Evolutionary conservation across 2,113 vertebrate genomes (phyloP).

Genomic region (Ammodytes marinus): DNA sequence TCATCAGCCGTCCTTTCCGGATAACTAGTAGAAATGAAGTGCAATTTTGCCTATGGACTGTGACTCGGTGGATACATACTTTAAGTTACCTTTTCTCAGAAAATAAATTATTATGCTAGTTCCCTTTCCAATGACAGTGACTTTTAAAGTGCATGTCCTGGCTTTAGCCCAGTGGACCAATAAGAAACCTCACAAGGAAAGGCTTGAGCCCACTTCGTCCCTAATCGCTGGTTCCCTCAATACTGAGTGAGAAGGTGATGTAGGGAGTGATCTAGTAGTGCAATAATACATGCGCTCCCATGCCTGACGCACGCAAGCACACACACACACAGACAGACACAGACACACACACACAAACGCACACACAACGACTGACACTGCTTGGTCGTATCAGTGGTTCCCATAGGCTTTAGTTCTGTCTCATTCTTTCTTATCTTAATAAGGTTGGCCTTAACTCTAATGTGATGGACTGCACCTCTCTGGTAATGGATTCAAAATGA

Average conservation of each 20-base stretch:
- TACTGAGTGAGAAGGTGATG: not conserved
- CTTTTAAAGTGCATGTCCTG: not conserved
- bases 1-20: not conserved
- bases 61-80: slow-evolving; percentile 12
- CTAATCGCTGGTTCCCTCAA: slow-evolving; percentile 31
- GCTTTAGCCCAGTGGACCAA: slow-evolving; percentile 18
- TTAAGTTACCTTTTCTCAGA: not conserved
- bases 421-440: slow-evolving; percentile 77
- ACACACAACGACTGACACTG: slow-evolving; percentile 37
- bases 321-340: not conserved
- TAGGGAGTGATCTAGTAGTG: not conserved
- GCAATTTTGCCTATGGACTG: slow-evolving; percentile 5
- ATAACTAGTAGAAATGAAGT: slow-evolving; percentile 12
- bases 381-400: slow-evolving; percentile 53
- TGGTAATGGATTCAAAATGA: slow-evolving; percentile 55
- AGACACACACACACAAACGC: not conserved
- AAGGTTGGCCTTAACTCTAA: slow-evolving; percentile 62
- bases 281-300: not conserved
- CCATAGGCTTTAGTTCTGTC: slow-evolving; percentile 43
- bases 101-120: not conserved
- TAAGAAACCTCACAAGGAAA: slow-evolving; percentile 9
- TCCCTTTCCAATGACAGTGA: not conserved
- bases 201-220: slow-evolving; percentile 11
- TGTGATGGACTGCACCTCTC: slow-evolving; percentile 62
- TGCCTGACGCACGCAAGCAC: not conserved